Evolutionary conservation across 2,113 vertebrate species (phyloP).

Genomic region (Daboia siamensis): DNA sequence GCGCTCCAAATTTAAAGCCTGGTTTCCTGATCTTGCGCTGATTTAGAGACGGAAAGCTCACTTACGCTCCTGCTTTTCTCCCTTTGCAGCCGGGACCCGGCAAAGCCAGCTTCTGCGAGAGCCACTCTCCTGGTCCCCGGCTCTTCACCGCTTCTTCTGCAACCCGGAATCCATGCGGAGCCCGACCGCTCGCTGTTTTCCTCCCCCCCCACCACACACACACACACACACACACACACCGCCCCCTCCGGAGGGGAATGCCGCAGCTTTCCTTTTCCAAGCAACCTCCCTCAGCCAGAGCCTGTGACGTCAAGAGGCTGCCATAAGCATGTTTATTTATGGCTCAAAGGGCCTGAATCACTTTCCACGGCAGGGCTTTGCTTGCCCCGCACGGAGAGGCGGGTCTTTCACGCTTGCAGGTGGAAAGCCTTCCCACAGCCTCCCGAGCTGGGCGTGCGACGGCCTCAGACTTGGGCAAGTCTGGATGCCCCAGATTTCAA

Average conservation of each 20-base stretch:
- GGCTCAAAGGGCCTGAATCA: conserved; percentile 55
- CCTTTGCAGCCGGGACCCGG: not conserved
- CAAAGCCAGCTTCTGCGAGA: not conserved
- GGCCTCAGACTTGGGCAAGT: conserved; percentile 24
- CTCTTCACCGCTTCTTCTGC: not conserved
- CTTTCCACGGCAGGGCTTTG: conserved; percentile 63
- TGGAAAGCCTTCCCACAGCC: conserved; percentile 23
- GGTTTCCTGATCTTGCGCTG: conserved; percentile 5
- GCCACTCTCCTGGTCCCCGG: not conserved
- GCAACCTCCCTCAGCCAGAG: conserved; percentile 56
- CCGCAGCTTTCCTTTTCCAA: conserved; percentile 65
- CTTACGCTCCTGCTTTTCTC: not conserved
- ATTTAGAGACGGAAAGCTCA: conserved; percentile 9
- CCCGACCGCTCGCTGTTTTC: not conserved
- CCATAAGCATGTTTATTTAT: conserved; percentile 64
- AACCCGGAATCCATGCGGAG: not conserved
- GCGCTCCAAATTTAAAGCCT: conserved; percentile 21
- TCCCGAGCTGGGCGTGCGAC: not conserved
- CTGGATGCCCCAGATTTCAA: not conserved
- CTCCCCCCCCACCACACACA: not conserved
- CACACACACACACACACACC: not conserved
- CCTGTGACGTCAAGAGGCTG: conserved; percentile 71
- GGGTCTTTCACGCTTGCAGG: conserved; percentile 53
- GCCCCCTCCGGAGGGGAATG: conserved; percentile 40
- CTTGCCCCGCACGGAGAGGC: conserved; percentile 43